These are phyloP conservation scores for Osmerus mordax DNA, from an alignment of 2,113 vertebrate genomes.

Conservation along the genomic window DNA sequence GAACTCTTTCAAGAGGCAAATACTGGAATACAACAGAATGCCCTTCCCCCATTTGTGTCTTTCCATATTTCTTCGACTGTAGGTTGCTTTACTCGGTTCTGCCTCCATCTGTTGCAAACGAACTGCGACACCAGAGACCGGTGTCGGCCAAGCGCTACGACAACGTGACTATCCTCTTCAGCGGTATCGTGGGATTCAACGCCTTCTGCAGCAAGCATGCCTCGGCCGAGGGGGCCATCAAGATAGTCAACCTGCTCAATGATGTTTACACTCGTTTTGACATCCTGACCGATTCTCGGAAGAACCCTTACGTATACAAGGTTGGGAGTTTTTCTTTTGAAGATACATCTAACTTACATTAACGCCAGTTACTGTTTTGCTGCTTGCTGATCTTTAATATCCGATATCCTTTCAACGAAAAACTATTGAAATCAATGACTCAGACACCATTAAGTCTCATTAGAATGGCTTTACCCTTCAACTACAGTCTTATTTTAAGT, in stretches of 20 bases:
- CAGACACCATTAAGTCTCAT: neutral
- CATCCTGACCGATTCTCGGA: conserved; percentile 93
- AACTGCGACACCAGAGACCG: conserved; percentile 94
- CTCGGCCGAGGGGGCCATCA: conserved; percentile 97
- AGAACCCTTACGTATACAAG: conserved; percentile 98
- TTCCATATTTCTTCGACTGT: conserved; percentile 11
- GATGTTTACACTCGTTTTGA: conserved; percentile 98
- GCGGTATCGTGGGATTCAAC: conserved; percentile 97
- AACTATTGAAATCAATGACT: no score
- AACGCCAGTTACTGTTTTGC: neutral
- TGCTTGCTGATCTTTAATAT: neutral
- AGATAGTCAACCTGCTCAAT: conserved; percentile 97
- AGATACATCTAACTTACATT: neutral
- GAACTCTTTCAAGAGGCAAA: no score
- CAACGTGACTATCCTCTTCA: conserved; percentile 97
- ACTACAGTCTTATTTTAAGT: conserved; percentile 29
- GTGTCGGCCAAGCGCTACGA: conserved; percentile 96
- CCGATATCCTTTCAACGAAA: no score
- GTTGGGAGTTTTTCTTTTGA: conserved; percentile 58
- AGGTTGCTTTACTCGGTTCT: conserved; percentile 95
- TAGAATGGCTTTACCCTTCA: neutral
- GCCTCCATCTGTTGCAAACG: conserved; percentile 95
- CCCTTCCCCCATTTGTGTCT: conserved; percentile 1
- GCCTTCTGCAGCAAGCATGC: conserved; percentile 96
- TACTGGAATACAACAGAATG: no score